Evolutionary conservation across 2,797 vertebrate genomes (phyloP), one percentile per base, ranked within the genome.

Genomic region (Parauchenoglanis ngamensis): DNA sequence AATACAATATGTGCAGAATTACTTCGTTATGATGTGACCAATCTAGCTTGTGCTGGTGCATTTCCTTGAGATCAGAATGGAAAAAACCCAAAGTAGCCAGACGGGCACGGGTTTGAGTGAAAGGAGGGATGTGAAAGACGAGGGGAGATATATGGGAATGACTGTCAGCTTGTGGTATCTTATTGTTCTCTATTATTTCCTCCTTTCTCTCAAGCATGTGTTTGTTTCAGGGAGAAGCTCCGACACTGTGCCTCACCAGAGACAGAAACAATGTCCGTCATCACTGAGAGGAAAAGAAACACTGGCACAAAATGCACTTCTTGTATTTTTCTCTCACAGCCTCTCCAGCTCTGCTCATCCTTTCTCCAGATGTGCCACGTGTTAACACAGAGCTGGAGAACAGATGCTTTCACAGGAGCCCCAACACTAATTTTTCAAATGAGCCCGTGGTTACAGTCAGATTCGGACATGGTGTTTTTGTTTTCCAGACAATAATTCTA

Each of bases 291-390:
- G 80, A 80, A 90, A 91, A 91, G 91, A 92, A 92, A 92, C 86
- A 87, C 88, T 92, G 93, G 92, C 92, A 89, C 89, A 88, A 92
- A 91, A 93, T 90, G 88, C 90, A 92, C 76, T 72, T 87, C 76
- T 78, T 82, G 25, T 72, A 57, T 59, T 88, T 78, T 63, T 85
- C 87, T 90, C 85, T 85, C 90, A 90, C 57, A 63, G 28, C 70
- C 40, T 75, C 82, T 79, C 83, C 19, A n/a, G 68, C 73, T 59
- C 35, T 44, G 76, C 85, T 94, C 95, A 94, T 94, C 93, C 94
- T 93, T 94, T 94, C 93, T 93, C 95, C 96, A 96, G 95, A 96
- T 96, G 95, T 96, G 96, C 95, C 95, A 96, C 95, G 95, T 96
- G 94, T 94, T 92, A 93, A 93, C 88, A 86, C 93, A 89, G 92